A percentile compares a stretch with the other conserved stretches of the same genome.
These are phyloP conservation scores for Carduelis carduelis DNA, from an alignment of 2,797 vertebrate species.

Conservation along the genomic window DNA sequence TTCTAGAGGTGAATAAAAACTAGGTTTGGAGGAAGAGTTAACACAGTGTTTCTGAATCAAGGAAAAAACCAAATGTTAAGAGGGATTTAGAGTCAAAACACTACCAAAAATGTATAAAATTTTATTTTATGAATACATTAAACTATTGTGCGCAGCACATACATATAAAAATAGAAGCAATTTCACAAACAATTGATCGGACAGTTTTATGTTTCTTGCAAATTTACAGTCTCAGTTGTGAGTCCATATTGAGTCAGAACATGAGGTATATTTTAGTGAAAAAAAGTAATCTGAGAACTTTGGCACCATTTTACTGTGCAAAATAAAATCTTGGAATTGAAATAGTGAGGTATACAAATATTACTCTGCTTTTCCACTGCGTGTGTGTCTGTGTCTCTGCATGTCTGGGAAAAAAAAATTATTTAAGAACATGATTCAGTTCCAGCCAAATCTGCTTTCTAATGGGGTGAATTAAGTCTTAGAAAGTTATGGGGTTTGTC, in stretches of 20 bases:
- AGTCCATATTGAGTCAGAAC: slow-evolving; percentile 85
- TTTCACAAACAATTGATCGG: slow-evolving; percentile 85
- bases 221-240: slow-evolving; percentile 84
- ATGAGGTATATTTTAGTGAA: slow-evolving; percentile 85
- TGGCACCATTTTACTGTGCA: slow-evolving; percentile 82
- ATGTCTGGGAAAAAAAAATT: neutral
- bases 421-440: neutral
- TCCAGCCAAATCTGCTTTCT: neutral
- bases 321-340: slow-evolving; percentile 75
- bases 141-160: slow-evolving; percentile 97
- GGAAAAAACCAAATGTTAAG: neutral
- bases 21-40: neutral
- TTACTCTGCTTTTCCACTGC: neutral
- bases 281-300: slow-evolving; percentile 75
- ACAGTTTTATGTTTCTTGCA: slow-evolving; percentile 80
- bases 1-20: neutral
- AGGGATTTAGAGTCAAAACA: slow-evolving; percentile 54
- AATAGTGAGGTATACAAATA: slow-evolving; percentile 77
- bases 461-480: neutral
- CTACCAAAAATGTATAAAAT: slow-evolving; percentile 79
- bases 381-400: neutral
- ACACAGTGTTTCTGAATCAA: neutral
- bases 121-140: slow-evolving; percentile 88
- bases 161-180: slow-evolving; percentile 91
- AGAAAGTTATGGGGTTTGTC: neutral